Evolutionary conservation across 2,113 vertebrate genomes (phyloP).

Genomic region (Tragelaphus scriptus): DNA sequence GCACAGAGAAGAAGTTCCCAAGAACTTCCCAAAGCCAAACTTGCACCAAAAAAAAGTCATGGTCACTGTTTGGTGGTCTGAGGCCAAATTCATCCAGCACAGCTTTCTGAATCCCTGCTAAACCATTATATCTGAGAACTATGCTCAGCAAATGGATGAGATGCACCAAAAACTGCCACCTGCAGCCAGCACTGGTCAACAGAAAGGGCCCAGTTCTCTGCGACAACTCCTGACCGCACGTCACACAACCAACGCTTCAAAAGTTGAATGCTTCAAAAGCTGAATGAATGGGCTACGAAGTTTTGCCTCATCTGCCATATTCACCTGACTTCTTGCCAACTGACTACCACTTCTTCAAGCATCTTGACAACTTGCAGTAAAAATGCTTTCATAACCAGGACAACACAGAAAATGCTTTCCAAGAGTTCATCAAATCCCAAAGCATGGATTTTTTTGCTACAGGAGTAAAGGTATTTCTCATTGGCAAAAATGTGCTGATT

Average conservation of each 20-base stretch:
- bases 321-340: neutral
- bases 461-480: neutral
- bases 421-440: neutral
- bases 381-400: neutral
- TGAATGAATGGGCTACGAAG: neutral
- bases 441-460: neutral
- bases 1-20: rapidly evolving
- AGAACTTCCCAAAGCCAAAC: neutral
- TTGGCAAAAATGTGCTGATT: neutral
- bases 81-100: neutral
- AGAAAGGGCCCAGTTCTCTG: neutral
- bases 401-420: neutral
- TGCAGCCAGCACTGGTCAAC: neutral
- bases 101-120: neutral
- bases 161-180: neutral
- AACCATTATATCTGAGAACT: neutral
- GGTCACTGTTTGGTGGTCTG: neutral
- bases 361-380: neutral
- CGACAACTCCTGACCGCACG: neutral
- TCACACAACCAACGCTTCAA: neutral
- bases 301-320: neutral
- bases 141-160: neutral
- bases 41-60: neutral
- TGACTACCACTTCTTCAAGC: neutral
- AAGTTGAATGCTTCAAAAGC: neutral